Conservation (phyloP, 2,888 invertebrate genomes). For the Lomographa bimaculata region DNA sequence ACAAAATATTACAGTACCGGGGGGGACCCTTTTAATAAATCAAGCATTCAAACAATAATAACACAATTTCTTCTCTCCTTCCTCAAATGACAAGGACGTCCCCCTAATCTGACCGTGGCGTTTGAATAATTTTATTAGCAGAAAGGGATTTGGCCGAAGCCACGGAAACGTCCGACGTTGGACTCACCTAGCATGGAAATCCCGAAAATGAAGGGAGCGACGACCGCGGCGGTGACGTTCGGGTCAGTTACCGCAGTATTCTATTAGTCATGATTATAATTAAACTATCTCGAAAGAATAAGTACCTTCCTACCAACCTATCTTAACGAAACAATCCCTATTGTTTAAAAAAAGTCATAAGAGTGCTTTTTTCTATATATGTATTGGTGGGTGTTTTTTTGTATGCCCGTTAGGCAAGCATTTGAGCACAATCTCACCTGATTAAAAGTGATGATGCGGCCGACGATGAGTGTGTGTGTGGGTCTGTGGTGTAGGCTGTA, state of each 20-base stretch:
- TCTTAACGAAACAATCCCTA: no score
- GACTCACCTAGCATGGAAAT: slow-evolving; percentile 41
- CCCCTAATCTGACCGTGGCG: slow-evolving; percentile 25
- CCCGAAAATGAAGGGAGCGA: slow-evolving; percentile 44
- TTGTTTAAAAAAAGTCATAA: no score
- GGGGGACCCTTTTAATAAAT: slow-evolving; percentile 5
- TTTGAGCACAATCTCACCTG: no score
- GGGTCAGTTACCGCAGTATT: slow-evolving; percentile 13
- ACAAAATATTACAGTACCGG: neutral
- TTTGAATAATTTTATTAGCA: slow-evolving; percentile 36
- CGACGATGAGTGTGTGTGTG: no score
- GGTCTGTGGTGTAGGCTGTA: no score
- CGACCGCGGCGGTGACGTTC: slow-evolving; percentile 11
- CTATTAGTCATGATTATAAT: no score
- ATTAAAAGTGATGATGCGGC: no score
- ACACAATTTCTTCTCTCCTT: slow-evolving; percentile 8
- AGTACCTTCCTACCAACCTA: no score
- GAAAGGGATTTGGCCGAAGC: slow-evolving; percentile 36
- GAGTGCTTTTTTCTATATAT: no score
- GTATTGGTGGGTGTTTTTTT: no score
- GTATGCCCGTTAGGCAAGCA: no score
- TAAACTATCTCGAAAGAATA: no score
- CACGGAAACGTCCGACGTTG: slow-evolving; percentile 28
- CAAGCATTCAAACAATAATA: slow-evolving; percentile 8
- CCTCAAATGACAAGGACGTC: slow-evolving; percentile 16